These are phyloP conservation scores for Rhabdomys pumilio DNA, from an alignment of 2,797 vertebrate genomes.

Conservation along the genomic window DNA sequence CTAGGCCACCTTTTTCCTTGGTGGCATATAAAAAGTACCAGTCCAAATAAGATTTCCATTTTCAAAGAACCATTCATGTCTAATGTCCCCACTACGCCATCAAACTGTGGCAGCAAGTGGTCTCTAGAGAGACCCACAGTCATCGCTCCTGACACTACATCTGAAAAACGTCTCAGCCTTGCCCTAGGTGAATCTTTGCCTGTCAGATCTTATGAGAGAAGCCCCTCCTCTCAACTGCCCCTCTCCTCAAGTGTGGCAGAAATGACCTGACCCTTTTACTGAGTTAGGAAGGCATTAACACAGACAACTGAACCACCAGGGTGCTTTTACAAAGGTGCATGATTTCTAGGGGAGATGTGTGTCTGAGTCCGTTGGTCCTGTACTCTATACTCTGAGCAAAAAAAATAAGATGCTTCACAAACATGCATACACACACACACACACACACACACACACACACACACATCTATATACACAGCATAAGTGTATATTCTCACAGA, in stretches of 20 bases:
- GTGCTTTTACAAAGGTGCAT: conserved; percentile 85
- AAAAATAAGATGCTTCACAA: conserved; percentile 75
- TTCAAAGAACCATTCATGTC: not conserved
- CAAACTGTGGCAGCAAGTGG: fast-evolving
- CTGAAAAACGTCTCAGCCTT: not conserved
- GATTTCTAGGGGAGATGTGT: conserved; percentile 85
- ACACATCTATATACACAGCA: not conserved
- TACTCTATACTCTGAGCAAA: conserved; percentile 81
- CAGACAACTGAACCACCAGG: conserved; percentile 86
- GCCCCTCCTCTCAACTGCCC: not conserved
- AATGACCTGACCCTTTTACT: conserved; percentile 4
- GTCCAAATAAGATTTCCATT: not conserved
- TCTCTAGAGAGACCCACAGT: not conserved
- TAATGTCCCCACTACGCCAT: not conserved
- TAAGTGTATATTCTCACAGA: not conserved
- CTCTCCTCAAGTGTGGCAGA: not conserved
- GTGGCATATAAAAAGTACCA: not conserved
- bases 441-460: fast-evolving
- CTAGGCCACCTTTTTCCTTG: not conserved
- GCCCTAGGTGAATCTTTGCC: not conserved
- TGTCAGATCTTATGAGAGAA: not conserved
- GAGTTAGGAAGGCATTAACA: conserved; percentile 54
- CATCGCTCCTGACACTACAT: not conserved
- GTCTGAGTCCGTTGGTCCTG: conserved; percentile 86
- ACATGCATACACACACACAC: fast-evolving